These are phyloP conservation scores for Rhinoderma darwinii DNA, from an alignment of 2,113 vertebrate genomes.

Conservation along the genomic window DNA sequence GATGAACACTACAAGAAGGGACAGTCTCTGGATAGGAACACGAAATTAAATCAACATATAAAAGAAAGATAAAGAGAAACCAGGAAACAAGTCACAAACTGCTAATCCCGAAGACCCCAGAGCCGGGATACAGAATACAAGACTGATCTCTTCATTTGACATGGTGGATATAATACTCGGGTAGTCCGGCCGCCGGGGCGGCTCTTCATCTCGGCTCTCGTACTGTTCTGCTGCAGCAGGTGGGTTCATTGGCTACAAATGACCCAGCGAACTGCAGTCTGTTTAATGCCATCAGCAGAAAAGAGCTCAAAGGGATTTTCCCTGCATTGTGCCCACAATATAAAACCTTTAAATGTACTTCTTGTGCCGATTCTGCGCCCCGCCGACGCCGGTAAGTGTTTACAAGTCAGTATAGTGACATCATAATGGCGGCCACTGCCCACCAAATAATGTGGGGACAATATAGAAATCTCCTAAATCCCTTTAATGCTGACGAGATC, in stretches of 20 bases:
- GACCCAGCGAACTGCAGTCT: neutral
- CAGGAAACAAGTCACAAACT: slow-evolving; percentile 37
- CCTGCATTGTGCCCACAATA: neutral
- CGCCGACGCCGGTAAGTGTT: too few relatives aligned
- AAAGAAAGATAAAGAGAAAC: neutral
- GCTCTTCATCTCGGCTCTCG: neutral
- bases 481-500: too few relatives aligned
- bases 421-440: too few relatives aligned
- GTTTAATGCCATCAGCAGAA: neutral
- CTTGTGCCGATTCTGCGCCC: too few relatives aligned
- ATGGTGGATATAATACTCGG: neutral
- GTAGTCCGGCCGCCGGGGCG: too few relatives aligned
- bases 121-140: neutral
- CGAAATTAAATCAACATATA: slow-evolving; percentile 17
- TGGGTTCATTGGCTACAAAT: neutral
- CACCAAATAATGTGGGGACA: too few relatives aligned
- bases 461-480: too few relatives aligned
- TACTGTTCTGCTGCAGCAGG: neutral
- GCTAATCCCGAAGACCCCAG: neutral
- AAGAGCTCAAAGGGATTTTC: neutral
- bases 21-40: slow-evolving; percentile 77
- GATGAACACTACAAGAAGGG: slow-evolving; percentile 82
- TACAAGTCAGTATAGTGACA: too few relatives aligned
- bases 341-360: neutral
- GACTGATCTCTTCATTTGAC: neutral